Evolutionary conservation across 1,140 invertebrate genomes (phyloP).

Genomic region (Philopotamus ludificatus): DNA sequence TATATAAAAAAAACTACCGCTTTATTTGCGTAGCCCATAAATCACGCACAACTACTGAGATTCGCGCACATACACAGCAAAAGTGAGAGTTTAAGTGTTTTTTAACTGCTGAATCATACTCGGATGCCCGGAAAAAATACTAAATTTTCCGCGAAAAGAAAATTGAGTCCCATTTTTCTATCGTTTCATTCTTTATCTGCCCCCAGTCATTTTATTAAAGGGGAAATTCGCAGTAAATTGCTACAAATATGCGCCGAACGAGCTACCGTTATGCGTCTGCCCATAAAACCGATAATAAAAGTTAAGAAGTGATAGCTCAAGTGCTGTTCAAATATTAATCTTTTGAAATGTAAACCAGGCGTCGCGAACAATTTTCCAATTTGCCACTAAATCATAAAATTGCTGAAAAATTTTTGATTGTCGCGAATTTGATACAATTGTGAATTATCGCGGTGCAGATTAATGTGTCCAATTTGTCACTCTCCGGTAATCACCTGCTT

Average conservation of each 20-base stretch:
- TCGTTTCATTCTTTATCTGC: not conserved
- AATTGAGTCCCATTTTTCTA: not conserved
- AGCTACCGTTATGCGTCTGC: no score
- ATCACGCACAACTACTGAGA: slow-evolving; percentile 29
- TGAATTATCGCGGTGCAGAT: not conserved
- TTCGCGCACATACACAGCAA: slow-evolving; percentile 12
- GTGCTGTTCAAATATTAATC: no score
- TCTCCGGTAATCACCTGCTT: not conserved
- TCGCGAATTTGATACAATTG: no score
- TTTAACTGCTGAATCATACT: slow-evolving; percentile 24
- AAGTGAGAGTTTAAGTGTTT: slow-evolving; percentile 21
- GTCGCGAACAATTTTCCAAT: no score
- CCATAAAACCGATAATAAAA: no score
- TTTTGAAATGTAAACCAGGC: no score
- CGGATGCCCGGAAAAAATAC: slow-evolving; percentile 5
- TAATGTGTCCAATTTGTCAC: not conserved
- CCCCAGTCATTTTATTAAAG: not conserved
- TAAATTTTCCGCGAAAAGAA: slow-evolving; percentile 4
- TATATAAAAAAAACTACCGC: slow-evolving; percentile 14
- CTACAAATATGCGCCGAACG: not conserved
- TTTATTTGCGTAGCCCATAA: slow-evolving; percentile 32
- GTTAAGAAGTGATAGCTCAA: no score
- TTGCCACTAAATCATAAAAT: no score
- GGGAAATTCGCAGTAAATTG: not conserved
- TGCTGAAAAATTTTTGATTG: no score